Evolutionary conservation across 2,797 vertebrate genomes (phyloP), one percentile per base, ranked within the genome.

Genomic region (Paramormyrops hopkinsi): DNA sequence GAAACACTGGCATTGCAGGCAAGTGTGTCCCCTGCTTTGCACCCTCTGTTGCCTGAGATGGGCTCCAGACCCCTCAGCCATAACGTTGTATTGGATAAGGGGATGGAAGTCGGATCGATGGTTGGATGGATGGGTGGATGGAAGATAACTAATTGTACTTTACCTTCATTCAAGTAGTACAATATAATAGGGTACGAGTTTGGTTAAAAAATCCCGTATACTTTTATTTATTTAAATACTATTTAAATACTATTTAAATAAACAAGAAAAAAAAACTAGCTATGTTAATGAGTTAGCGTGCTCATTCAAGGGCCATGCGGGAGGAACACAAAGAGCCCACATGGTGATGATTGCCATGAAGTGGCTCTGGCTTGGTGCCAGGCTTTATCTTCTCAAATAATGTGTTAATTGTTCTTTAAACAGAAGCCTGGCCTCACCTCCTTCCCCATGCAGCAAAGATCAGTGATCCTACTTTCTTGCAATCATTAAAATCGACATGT

Each of bases 381-480:
- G 91, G 29, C 91, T 44, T 54, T 84, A 90, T 65, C 88, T 89
- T 48, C 89, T 90, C 89, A 88, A 90, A 91, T 90, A 86, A 84
- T 88, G 88, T 87, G 86, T 85, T 91, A 91, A 91, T 91, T 88
- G 87, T 76, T 90, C 89, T 91, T 90, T 90, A 93, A 94, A 94
- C 93, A 90, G 92, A 92, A 92, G 90, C 90, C 76, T 89, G 84
- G 89, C 92, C 91, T 92, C 91, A 92, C 90, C 91, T 92, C 90
- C 91, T 91, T 89, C 90, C 88, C 25, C 4, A 89, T 83, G 88
- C 89, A 90, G 83, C 17, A 92, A 88, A 92, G 93, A 92, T 91
- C 93, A 93, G 90, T 89, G 92, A 94, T 95, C 94, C 92, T 93
- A 92, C 93, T 93, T 92, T 92, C 89, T 90, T 89, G 53, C 92